Evolutionary conservation across 2,113 vertebrate species (phyloP), one percentile per base, ranked within the genome.

Genomic region (Numenius arquata): DNA sequence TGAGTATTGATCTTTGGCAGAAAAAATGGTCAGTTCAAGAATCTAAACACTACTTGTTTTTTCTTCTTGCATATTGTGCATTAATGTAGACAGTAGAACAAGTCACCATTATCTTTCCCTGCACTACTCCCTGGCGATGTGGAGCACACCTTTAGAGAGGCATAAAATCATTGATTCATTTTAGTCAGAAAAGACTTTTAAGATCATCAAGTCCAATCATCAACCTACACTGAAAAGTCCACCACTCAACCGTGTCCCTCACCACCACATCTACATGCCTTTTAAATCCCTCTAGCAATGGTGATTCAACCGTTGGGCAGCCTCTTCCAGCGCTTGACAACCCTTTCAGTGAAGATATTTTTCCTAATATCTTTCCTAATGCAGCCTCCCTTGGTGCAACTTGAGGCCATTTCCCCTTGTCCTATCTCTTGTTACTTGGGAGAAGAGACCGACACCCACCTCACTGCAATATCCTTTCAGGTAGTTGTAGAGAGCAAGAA

Each of bases 401-500:
- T 14, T 78, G 22, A 36, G 5, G 23, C 30, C 4, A 11, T 55
- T 34, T 47, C 22, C 40, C 41, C 16, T 78, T 18, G 7, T 30
- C 21, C 32, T 77, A 4, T 27, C 7, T 0, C 15, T 43, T 29
- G 12, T 48, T 56, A 40, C 21, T 13, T 36, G 38, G 32, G n/a
- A 82, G 21, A 77, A 59, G 32, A 52, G 15, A 10, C 10, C 1
- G 2, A 65, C 10, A 1, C 4, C 8, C 26, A 80, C 5, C 15
- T 48, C 0, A 0, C 12, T 80, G 25, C 10, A 58, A 3, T 1
- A 17, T 67, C 47, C 12, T 80, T 62, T 79, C 26, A 38, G 10
- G 41, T 1, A 61, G 9, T 1, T 86, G 21, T 11, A 45, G 11
- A 41, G 7, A 47, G 7, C 0, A 0, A 15, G 8, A 30, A 65